Percentiles rank a stretch among this genome's conserved stretches.
Evolutionary conservation across 2,888 invertebrate species (phyloP).

Genomic region (Rhingia rostrata): DNA sequence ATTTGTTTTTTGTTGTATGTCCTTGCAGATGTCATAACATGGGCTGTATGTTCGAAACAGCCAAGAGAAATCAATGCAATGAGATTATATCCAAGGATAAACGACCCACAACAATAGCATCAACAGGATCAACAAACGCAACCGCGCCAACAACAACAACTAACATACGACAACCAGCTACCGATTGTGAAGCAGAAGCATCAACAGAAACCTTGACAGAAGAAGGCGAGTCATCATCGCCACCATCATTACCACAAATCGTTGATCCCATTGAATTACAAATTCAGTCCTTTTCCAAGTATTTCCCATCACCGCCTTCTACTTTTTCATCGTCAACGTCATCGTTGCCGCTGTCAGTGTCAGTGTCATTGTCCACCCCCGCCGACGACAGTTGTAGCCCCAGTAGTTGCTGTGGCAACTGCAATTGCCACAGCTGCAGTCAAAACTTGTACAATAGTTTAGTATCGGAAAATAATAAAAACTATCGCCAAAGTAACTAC

Average conservation of each 20-base stretch:
- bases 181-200: conserved; percentile 34
- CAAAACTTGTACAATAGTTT: conserved; percentile 49
- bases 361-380: conserved; percentile 6
- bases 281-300: conserved; percentile 67
- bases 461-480: conserved; percentile 53
- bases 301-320: conserved; percentile 43
- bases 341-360: not conserved
- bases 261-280: conserved; percentile 64
- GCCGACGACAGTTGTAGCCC: not conserved
- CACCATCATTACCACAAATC: conserved; percentile 13
- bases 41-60: conserved; percentile 92
- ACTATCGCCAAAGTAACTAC: conserved; percentile 69
- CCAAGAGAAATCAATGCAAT: conserved; percentile 76
- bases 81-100: conserved; percentile 72
- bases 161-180: conserved; percentile 5
- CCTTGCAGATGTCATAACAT: conserved; percentile 94
- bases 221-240: conserved; percentile 25
- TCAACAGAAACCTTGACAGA: conserved; percentile 44
- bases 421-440: conserved; percentile 30
- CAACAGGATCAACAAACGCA: conserved; percentile 59
- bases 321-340: conserved; percentile 1
- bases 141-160: conserved; percentile 33
- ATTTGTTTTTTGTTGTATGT: conserved; percentile 74
- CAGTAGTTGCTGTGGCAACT: conserved; percentile 15
- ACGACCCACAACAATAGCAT: conserved; percentile 70